Base-by-base conservation (phyloP, 2,888 invertebrate genomes). In the Campoplex capitator region DNA sequence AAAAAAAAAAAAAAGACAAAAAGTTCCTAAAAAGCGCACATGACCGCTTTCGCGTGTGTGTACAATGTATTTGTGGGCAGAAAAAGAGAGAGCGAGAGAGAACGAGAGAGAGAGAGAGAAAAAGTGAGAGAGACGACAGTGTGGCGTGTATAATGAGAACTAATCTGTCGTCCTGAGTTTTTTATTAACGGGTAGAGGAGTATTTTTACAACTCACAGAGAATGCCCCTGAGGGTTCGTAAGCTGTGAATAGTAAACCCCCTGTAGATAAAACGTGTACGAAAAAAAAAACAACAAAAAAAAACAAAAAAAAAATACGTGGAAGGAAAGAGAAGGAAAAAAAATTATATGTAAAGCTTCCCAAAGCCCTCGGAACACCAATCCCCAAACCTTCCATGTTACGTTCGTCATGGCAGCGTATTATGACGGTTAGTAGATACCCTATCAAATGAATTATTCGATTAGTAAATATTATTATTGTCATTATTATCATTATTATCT, bases 401-500 rank as follows among this genome's bases (percentile, higher is more conserved):
- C 77, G 88, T 90, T 90, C 89, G 89, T 89, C 89, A 89, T 86
- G 88, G 82, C 82, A 89, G 88, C 88, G 88, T 89, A 84, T 88
- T 62, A 85, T 85, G 89, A 89, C 89, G 89, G 85, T 88, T 81
- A 87, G 80, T 91, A 90, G 89, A 89, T 84, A 86, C 84, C 90
- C 88, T 90, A 90, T 90, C 84, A 86, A 83, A 85, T 88, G 84
- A 83, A 86, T 90, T 86, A 82, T 75, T 82, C 74, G 62, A 70
- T 84, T 83, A 84, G 77, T 87, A 73, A 80, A 87, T 73, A 84
- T 90, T 73, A 73, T 73, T 45, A 68, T 45, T 68, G 87, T 89
- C 89, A 90, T 88, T 87, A 88, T 86, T 86, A 88, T 88, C 86
- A 88, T 88, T 90, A 89, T 90, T 89, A 89, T 85, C 89, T 89